A percentile compares a stretch with the other conserved stretches of the same genome.
These are phyloP conservation scores for Tolypeutes matacus DNA, from an alignment of 2,797 vertebrate genomes.

Conservation along the genomic window DNA sequence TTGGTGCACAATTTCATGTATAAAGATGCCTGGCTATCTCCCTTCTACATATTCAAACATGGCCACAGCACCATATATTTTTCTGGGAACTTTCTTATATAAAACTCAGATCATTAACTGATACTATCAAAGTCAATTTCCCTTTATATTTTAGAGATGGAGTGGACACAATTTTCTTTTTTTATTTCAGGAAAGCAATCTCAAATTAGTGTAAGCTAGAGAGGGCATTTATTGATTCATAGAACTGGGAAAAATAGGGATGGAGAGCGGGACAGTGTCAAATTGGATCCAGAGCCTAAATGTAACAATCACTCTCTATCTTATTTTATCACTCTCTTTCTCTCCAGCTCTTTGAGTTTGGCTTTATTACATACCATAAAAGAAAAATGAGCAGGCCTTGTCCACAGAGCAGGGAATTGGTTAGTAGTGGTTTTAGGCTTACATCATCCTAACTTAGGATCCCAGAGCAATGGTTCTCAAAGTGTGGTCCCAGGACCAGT, in stretches of 20 bases:
- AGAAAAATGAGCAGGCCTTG: neutral
- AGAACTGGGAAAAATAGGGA: neutral
- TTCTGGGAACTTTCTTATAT: neutral
- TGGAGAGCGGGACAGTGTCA: accelerated
- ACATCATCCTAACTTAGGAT: neutral
- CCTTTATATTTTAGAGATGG: neutral
- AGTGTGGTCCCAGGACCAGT: neutral
- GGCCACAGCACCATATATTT: neutral
- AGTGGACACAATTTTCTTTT: neutral
- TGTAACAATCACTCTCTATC: neutral
- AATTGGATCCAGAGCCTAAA: neutral
- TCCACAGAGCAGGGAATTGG: neutral
- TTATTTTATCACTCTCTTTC: neutral
- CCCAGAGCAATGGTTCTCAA: neutral
- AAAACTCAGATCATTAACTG: neutral
- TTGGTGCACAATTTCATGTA: neutral
- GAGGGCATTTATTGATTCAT: neutral
- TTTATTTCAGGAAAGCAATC: neutral
- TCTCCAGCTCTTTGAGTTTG: neutral
- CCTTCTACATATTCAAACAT: neutral
- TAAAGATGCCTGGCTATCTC: neutral
- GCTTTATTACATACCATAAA: neutral
- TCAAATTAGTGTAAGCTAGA: conserved; percentile 3
- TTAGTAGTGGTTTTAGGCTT: neutral
- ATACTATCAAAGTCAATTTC: neutral